phyloP scores from a whole-genome alignment of 2,113 vertebrate species.

The Megaleporinus macrocephalus region DNA sequence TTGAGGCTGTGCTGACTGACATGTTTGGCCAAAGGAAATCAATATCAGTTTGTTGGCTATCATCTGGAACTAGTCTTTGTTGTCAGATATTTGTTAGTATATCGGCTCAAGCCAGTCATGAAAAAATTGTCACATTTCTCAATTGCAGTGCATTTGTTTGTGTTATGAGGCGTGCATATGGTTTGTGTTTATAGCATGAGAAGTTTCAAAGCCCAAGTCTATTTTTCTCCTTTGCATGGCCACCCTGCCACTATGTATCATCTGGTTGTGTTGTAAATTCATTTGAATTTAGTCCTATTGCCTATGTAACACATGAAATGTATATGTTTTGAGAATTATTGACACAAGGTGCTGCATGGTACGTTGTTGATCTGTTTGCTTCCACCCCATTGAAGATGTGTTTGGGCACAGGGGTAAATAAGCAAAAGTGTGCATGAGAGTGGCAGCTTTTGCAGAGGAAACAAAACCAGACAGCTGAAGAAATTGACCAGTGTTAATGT shows the following conservation, averaged over 20 bases:
- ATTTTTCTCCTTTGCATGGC: constrained; percentile 57
- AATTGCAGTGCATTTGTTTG: constrained; percentile 47
- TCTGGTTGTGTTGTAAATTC: constrained; percentile 62
- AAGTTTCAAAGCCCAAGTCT: constrained; percentile 65
- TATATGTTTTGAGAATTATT: constrained; percentile 1
- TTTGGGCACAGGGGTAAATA: constrained; percentile 46
- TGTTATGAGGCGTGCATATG: constrained; percentile 64
- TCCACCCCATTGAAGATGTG: constrained; percentile 48
- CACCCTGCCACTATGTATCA: constrained; percentile 65
- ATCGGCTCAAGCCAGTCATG: constrained; percentile 40
- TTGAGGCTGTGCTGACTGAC: not conserved
- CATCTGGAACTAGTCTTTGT: constrained; percentile 41
- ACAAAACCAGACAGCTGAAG: not conserved
- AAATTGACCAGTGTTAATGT: constrained; percentile 55
- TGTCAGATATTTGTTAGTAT: constrained; percentile 51
- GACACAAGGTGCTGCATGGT: constrained; percentile 8
- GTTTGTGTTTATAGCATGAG: constrained; percentile 67
- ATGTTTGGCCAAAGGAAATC: not conserved
- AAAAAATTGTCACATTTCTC: constrained; percentile 40
- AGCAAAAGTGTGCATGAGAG: constrained; percentile 15
- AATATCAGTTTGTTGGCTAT: constrained; percentile 23
- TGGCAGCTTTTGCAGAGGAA: not conserved
- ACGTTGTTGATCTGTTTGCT: constrained; percentile 30
- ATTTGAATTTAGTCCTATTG: constrained; percentile 16
- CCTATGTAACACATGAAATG: not conserved